A percentile compares a stretch with the other conserved stretches of the same genome.
phyloP scores from a whole-genome alignment of 2,797 vertebrate genomes.

The Prunella strophiata region DNA sequence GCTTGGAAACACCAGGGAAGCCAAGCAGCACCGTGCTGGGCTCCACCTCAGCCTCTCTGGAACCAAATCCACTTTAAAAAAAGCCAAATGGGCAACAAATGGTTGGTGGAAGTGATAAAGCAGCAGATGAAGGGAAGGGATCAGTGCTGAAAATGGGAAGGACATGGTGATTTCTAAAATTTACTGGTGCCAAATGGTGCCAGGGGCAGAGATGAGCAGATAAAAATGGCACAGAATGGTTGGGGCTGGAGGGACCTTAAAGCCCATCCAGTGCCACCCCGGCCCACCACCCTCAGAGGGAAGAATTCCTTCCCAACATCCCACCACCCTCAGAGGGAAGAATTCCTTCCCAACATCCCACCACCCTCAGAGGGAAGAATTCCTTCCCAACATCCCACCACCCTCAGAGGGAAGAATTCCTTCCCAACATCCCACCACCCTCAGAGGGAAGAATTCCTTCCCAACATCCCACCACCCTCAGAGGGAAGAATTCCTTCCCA shows the following conservation, averaged over 20 bases:
- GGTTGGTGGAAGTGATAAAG: neutral
- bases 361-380: too few relatives aligned
- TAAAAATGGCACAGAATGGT: neutral
- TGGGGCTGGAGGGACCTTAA: neutral
- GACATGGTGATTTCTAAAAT: accelerated
- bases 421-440: accelerated
- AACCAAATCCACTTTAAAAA: neutral
- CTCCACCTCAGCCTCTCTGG: neutral
- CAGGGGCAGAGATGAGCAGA: neutral
- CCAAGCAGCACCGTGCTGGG: accelerated
- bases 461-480: neutral
- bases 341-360: neutral
- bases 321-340: too few relatives aligned
- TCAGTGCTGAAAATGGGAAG: neutral
- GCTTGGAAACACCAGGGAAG: neutral
- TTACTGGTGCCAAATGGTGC: neutral
- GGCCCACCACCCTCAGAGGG: neutral
- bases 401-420: neutral
- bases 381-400: neutral
- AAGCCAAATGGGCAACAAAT: neutral
- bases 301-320: neutral
- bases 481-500: neutral
- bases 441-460: too few relatives aligned
- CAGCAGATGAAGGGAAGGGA: neutral
- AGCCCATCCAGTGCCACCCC: neutral